Conservation (phyloP, 2,113 vertebrate species). For the Hiodon tergisus region DNA sequence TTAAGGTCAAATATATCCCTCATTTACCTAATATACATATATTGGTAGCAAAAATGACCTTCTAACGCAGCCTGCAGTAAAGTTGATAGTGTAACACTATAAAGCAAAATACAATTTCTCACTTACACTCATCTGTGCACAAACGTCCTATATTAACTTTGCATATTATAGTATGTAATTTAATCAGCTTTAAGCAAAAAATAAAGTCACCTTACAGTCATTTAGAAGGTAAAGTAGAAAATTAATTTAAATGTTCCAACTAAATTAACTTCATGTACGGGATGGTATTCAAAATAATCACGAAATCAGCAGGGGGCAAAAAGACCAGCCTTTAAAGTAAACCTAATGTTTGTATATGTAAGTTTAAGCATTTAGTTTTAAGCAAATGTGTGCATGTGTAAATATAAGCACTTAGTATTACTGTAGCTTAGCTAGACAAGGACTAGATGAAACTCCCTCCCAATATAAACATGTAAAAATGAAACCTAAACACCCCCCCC, state of each 20-base stretch:
- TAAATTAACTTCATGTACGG: slow-evolving; percentile 29
- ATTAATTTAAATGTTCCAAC: slow-evolving; percentile 18
- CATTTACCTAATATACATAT: slow-evolving; percentile 60
- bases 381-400: no score
- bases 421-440: slow-evolving; percentile 46
- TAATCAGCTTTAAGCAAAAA: slow-evolving; percentile 13
- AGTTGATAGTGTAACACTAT: slow-evolving; percentile 23
- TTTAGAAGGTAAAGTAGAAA: slow-evolving; percentile 30
- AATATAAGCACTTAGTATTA: slow-evolving; percentile 20
- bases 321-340: slow-evolving; percentile 55
- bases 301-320: slow-evolving; percentile 36
- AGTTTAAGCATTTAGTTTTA: not conserved
- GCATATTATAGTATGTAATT: slow-evolving; percentile 15
- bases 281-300: slow-evolving; percentile 47
- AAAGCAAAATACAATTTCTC: slow-evolving; percentile 33
- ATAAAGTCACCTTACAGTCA: not conserved
- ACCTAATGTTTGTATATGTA: slow-evolving; percentile 42
- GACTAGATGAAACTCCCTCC: slow-evolving; percentile 55
- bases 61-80: slow-evolving; percentile 50
- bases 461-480: slow-evolving; percentile 74
- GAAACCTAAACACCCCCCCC: slow-evolving; percentile 56
- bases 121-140: not conserved
- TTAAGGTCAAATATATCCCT: slow-evolving; percentile 30
- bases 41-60: slow-evolving; percentile 35
- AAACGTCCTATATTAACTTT: slow-evolving; percentile 2